A percentile compares a stretch with the other conserved stretches of the same genome.
phyloP scores from a whole-genome alignment of 2,888 invertebrate genomes.

The Microctonus hyperodae region DNA sequence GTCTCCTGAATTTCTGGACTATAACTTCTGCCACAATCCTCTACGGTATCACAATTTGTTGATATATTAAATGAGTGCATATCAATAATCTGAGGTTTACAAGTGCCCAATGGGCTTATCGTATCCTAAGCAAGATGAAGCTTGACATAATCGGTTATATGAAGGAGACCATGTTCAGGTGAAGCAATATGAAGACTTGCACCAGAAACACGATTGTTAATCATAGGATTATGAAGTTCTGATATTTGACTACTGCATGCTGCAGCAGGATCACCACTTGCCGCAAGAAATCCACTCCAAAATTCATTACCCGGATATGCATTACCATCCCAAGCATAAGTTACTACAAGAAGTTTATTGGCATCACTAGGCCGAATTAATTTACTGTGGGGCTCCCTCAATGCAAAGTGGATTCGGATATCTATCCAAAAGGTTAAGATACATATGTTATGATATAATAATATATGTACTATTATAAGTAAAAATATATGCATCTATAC shows the following conservation, averaged over 20 bases:
- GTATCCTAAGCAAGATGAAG: slow-evolving; percentile 56
- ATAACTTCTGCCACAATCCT: too few relatives aligned
- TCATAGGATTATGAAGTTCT: slow-evolving; percentile 70
- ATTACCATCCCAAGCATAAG: slow-evolving; percentile 78
- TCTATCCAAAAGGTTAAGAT: too few relatives aligned
- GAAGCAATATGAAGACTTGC: slow-evolving; percentile 66
- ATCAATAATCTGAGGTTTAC: slow-evolving; percentile 54
- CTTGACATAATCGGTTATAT: slow-evolving; percentile 58
- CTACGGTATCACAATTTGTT: too few relatives aligned
- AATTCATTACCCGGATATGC: slow-evolving; percentile 76
- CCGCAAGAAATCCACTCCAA: slow-evolving; percentile 68
- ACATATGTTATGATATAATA: not conserved
- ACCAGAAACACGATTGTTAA: slow-evolving; percentile 66
- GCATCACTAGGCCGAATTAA: slow-evolving; percentile 51
- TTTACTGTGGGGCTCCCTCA: slow-evolving; percentile 58
- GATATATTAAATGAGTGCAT: slow-evolving; percentile 43
- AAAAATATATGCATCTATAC: slow-evolving; percentile 37
- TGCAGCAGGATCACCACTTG: slow-evolving; percentile 71
- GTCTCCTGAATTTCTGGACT: too few relatives aligned
- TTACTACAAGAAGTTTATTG: slow-evolving; percentile 67
- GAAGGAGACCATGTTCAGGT: slow-evolving; percentile 56
- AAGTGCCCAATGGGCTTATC: slow-evolving; percentile 45
- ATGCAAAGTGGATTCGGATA: slow-evolving; percentile 59
- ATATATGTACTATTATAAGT: not conserved
- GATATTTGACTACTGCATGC: slow-evolving; percentile 70